Evolutionary conservation across 1,140 invertebrate genomes (phyloP).

Genomic region (Drosophila micromelanica): DNA sequence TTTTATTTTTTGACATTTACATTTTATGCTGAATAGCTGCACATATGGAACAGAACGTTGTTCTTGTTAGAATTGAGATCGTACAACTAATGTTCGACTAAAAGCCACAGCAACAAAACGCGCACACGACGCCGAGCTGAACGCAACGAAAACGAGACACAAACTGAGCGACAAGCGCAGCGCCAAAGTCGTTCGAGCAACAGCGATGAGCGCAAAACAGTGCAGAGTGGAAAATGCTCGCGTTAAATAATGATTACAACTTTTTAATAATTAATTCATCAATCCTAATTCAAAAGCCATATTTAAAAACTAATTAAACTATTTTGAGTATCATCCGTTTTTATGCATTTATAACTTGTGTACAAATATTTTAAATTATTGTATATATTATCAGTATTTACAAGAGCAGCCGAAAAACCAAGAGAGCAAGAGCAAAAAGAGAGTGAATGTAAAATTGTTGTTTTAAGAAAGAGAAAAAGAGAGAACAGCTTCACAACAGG

Average conservation of each 20-base stretch:
- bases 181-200: slow-evolving; percentile 19
- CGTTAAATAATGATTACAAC: no score
- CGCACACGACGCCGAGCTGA: slow-evolving; percentile 24
- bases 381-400: no score
- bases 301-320: no score
- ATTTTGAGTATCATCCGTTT: no score
- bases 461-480: background rate
- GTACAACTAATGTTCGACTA: slow-evolving; percentile 68
- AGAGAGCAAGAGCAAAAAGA: background rate
- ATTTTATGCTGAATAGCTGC: slow-evolving; percentile 59
- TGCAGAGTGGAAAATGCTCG: slow-evolving; percentile 1
- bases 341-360: no score
- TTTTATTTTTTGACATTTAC: slow-evolving; percentile 30
- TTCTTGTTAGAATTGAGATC: slow-evolving; percentile 65
- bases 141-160: slow-evolving; percentile 36
- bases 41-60: slow-evolving; percentile 62
- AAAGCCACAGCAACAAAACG: slow-evolving; percentile 38
- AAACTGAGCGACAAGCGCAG: slow-evolving; percentile 48
- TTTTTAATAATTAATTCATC: no score
- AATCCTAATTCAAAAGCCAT: no score
- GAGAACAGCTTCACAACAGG: slow-evolving; percentile 9
- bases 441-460: background rate
- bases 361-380: no score
- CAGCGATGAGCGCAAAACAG: background rate
- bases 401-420: no score